A percentile compares a stretch with the other conserved stretches of the same genome.
phyloP scores from a whole-genome alignment of 1,140 invertebrate species.

The Hylaeus anthracinus region DNA sequence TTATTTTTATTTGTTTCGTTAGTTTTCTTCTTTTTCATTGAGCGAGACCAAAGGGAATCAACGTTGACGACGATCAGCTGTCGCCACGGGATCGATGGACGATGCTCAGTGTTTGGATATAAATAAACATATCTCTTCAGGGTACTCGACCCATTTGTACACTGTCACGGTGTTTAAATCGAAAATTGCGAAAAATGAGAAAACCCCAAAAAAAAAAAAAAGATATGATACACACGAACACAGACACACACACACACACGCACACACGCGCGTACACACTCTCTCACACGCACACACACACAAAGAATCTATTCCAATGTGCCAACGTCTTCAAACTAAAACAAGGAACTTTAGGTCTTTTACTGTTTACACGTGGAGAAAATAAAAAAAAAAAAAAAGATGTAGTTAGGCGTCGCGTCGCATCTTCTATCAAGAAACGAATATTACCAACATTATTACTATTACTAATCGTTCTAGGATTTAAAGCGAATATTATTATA shows the following conservation, averaged over 20 bases:
- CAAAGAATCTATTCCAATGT: constrained; percentile 75
- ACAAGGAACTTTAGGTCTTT: constrained; percentile 70
- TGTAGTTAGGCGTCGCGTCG: constrained; percentile 63
- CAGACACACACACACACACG: not conserved
- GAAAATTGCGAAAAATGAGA: constrained; percentile 33
- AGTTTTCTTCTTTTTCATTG: constrained; percentile 20
- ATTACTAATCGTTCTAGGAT: constrained; percentile 62
- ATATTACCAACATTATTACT: constrained; percentile 63
- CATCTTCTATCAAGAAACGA: constrained; percentile 70
- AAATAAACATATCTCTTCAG: constrained; percentile 75
- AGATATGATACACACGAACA: no score
- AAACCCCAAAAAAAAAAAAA: not conserved
- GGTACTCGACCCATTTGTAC: constrained; percentile 62
- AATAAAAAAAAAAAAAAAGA: constrained; percentile 48
- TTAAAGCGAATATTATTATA: constrained; percentile 51
- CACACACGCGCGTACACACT: not conserved
- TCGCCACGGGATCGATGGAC: constrained; percentile 38
- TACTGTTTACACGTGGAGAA: constrained; percentile 69
- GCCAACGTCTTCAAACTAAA: constrained; percentile 76
- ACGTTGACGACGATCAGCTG: constrained; percentile 43
- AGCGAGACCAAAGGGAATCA: constrained; percentile 65
- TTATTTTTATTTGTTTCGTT: constrained; percentile 29
- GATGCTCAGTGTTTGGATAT: constrained; percentile 16
- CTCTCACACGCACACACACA: constrained; percentile 17
- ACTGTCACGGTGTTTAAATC: constrained; percentile 43